phyloP scores from a whole-genome alignment of 2,113 vertebrate genomes.

The Podarcis cretensis region DNA sequence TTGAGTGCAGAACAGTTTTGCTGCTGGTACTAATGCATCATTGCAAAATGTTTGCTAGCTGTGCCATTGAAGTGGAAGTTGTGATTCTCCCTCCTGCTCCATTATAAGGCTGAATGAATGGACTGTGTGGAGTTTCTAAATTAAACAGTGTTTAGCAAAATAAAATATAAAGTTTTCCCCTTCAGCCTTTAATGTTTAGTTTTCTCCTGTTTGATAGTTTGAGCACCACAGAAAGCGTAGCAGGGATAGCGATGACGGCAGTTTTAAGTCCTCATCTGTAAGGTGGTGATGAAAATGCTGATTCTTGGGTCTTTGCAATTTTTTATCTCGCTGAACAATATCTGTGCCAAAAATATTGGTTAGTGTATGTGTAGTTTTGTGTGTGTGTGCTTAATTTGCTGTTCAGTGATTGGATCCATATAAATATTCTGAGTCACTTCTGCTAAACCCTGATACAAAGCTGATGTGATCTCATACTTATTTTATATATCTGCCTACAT shows the following conservation, averaged over 20 bases:
- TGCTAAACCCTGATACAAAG: background rate
- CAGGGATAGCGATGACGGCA: constrained; percentile 11
- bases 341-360: background rate
- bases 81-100: background rate
- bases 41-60: background rate
- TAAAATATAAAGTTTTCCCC: background rate
- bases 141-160: background rate
- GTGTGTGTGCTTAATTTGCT: background rate
- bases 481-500: constrained; percentile 8
- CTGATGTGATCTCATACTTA: background rate
- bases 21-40: background rate
- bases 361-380: background rate
- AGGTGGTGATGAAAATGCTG: constrained; percentile 12
- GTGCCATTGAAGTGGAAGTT: background rate
- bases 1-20: background rate
- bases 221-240: constrained; percentile 10
- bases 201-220: constrained; percentile 31
- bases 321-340: background rate
- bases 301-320: constrained; percentile 23
- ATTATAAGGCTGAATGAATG: background rate
- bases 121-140: constrained; percentile 27
- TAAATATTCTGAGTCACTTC: background rate
- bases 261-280: background rate
- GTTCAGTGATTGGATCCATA: background rate
- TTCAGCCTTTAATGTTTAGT: background rate